Conservation (phyloP, 2,113 vertebrate species). For the Tonatia bakeri region DNA sequence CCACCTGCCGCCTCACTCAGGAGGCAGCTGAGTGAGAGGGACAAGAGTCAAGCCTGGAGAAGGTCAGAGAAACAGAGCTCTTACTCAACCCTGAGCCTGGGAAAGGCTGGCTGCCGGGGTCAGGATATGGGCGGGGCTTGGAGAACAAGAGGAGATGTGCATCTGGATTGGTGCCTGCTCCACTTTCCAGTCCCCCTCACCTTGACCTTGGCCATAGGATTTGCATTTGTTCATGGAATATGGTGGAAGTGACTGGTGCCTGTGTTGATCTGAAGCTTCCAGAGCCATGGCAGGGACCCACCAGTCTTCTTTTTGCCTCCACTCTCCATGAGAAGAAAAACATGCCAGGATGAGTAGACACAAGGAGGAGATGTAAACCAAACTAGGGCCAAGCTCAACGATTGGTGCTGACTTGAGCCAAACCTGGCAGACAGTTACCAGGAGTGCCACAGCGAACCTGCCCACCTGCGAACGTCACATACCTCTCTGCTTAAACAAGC, state of each 20-base stretch:
- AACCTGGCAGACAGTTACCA: neutral
- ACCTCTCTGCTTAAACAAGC: neutral
- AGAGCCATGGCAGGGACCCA: neutral
- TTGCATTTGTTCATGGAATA: neutral
- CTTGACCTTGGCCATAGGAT: neutral
- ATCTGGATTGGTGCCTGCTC: no score
- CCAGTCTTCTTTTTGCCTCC: neutral
- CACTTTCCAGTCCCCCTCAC: no score
- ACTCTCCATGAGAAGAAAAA: neutral
- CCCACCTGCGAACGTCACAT: neutral
- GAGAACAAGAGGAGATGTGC: neutral
- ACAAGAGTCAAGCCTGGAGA: neutral
- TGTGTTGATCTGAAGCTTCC: neutral
- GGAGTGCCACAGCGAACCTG: rapidly evolving
- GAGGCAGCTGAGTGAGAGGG: neutral
- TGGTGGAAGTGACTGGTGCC: neutral
- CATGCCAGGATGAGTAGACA: neutral
- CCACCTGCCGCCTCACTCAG: neutral
- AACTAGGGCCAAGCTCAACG: neutral
- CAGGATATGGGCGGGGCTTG: no score
- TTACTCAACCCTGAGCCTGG: neutral
- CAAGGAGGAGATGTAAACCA: rapidly evolving
- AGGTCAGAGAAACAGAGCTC: neutral
- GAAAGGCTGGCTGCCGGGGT: neutral
- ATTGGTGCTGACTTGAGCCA: neutral